Percentiles rank a stretch among this genome's conserved stretches.
Evolutionary conservation across 2,888 invertebrate genomes (phyloP).

Genomic region (Clistopyga incitator): DNA sequence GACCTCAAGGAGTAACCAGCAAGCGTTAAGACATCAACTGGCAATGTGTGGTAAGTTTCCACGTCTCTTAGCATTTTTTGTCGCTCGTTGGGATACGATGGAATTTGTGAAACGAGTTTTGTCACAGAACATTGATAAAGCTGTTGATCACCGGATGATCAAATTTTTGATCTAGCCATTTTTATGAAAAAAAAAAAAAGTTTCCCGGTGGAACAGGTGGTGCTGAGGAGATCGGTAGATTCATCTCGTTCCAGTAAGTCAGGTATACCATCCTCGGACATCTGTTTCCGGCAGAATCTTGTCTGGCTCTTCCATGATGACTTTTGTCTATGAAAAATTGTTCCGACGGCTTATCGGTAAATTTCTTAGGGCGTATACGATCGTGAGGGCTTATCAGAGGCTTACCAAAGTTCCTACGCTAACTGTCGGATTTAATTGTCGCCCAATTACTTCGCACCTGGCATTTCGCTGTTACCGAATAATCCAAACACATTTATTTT

Average conservation of each 20-base stretch:
- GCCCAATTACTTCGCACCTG: not conserved
- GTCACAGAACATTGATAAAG: not conserved
- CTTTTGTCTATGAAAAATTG: constrained; percentile 13
- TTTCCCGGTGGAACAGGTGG: constrained; percentile 6
- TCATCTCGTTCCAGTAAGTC: constrained; percentile 6
- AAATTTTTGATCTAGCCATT: not conserved
- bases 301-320: not conserved
- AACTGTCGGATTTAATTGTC: not conserved
- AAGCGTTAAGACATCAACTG: constrained; percentile 27
- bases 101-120: not conserved
- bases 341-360: not conserved
- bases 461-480: not conserved
- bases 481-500: not conserved
- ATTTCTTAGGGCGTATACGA: not conserved
- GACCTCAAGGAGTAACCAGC: constrained; percentile 57
- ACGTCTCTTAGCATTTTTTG: not conserved
- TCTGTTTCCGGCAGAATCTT: constrained; percentile 7
- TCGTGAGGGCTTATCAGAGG: not conserved
- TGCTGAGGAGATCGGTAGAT: not conserved
- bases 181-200: not conserved
- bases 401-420: not conserved
- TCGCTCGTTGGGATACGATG: not conserved
- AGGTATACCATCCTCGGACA: not conserved
- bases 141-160: not conserved
- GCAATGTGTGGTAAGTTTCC: constrained; percentile 68